These are phyloP conservation scores for Benthosema pterotum DNA, from an alignment of 2,797 vertebrate species.

Conservation along the genomic window DNA sequence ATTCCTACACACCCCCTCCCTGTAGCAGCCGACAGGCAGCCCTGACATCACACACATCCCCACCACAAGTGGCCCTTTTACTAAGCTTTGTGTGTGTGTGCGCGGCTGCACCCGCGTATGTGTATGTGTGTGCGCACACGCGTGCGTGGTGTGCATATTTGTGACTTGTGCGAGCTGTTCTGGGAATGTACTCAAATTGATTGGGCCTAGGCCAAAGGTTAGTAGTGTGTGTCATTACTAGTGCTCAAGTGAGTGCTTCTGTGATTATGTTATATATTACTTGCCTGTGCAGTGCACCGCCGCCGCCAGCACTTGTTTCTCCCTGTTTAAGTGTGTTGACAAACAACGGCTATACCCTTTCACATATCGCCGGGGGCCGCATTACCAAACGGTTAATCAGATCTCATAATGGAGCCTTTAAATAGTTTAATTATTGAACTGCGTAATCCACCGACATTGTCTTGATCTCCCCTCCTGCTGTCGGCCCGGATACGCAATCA, in stretches of 20 bases:
- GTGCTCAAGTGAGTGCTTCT: too few species aligned
- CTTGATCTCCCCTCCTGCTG: slow-evolving; percentile 45
- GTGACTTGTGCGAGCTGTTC: slow-evolving; percentile 25
- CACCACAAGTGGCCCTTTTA: slow-evolving; percentile 66
- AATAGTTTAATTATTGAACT: slow-evolving; percentile 59
- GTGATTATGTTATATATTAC: too few species aligned
- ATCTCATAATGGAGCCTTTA: slow-evolving; percentile 45
- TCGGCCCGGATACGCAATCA: slow-evolving; percentile 43
- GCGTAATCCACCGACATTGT: slow-evolving; percentile 48
- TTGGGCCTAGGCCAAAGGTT: neutral
- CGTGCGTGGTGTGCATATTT: slow-evolving; percentile 2
- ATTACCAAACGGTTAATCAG: slow-evolving; percentile 47
- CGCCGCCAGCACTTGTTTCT: slow-evolving; percentile 7
- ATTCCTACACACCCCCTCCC: slow-evolving; percentile 70
- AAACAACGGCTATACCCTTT: slow-evolving; percentile 29
- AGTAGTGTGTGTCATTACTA: neutral
- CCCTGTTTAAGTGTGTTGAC: slow-evolving; percentile 21
- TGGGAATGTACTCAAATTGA: slow-evolving; percentile 50
- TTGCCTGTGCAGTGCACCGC: neutral
- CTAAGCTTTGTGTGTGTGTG: slow-evolving; percentile 42
- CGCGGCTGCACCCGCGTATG: too few species aligned
- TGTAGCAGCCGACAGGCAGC: slow-evolving; percentile 49
- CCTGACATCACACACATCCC: slow-evolving; percentile 70
- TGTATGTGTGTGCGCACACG: slow-evolving; percentile 45
- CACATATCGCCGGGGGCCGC: neutral